phyloP scores from a whole-genome alignment of 2,888 invertebrate genomes.

The Mythimna pallens region DNA sequence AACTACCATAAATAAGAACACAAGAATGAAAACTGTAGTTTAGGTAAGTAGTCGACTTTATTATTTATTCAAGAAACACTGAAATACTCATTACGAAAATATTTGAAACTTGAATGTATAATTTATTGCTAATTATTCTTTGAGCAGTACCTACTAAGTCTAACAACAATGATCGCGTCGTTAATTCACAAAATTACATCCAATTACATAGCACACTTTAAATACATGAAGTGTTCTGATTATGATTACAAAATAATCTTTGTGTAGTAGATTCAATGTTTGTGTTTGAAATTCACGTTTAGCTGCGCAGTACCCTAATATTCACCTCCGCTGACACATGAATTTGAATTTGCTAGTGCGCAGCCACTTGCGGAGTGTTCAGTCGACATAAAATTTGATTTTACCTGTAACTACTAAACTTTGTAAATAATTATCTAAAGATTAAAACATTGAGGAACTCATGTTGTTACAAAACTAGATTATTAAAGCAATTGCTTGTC shows the following conservation, averaged over 20 bases:
- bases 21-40: slow-evolving; percentile 5
- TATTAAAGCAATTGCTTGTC: neutral
- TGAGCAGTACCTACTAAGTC: slow-evolving; percentile 18
- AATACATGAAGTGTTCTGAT: slow-evolving; percentile 19
- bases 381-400: no score
- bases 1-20: neutral
- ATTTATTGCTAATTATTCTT: slow-evolving; percentile 38
- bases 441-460: neutral
- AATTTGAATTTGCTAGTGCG: no score
- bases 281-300: no score
- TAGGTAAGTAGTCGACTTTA: neutral
- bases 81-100: slow-evolving; percentile 13
- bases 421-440: slow-evolving; percentile 12
- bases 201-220: slow-evolving; percentile 33
- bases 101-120: slow-evolving; percentile 33
- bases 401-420: neutral
- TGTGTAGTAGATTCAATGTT: neutral
- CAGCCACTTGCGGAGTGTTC: no score
- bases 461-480: neutral
- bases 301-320: no score
- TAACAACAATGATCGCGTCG: slow-evolving; percentile 54
- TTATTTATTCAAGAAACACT: slow-evolving; percentile 18
- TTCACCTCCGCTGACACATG: no score
- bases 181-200: slow-evolving; percentile 57
- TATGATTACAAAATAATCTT: slow-evolving; percentile 25